Conservation (phyloP, 2,113 vertebrate genomes). For the Diglossa brunneiventris region DNA sequence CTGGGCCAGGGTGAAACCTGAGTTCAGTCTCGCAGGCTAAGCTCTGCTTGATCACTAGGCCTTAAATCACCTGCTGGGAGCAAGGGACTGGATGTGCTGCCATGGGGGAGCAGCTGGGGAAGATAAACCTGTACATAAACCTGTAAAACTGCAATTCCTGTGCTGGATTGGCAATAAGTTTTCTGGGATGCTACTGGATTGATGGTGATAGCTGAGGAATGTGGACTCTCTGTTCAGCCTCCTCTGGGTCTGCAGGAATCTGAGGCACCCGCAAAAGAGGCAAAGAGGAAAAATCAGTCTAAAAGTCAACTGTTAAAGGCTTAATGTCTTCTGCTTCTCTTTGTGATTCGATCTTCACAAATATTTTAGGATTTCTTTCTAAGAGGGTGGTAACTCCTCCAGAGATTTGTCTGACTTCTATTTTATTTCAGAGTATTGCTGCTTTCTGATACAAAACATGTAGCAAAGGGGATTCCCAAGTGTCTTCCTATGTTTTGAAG, state of each 20-base stretch:
- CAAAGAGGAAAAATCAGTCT: not conserved
- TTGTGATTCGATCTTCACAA: not conserved
- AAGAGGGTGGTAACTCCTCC: not conserved
- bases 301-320: not conserved
- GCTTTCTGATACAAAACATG: not conserved
- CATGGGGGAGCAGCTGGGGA: not conserved
- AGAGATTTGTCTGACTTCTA: not conserved
- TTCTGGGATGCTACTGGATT: not conserved
- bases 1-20: not conserved
- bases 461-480: not conserved
- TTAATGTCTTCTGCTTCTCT: not conserved
- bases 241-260: not conserved
- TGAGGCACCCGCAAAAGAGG: not conserved
- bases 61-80: not conserved
- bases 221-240: not conserved
- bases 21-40: not conserved
- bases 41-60: not conserved
- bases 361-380: not conserved
- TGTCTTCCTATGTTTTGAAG: not conserved
- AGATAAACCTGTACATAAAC: not conserved
- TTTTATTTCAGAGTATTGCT: not conserved
- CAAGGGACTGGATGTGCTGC: not conserved
- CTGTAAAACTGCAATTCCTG: not conserved
- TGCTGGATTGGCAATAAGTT: not conserved
- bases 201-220: not conserved